Conservation (phyloP, 2,797 vertebrate genomes). For the Clarias platycephalus region DNA sequence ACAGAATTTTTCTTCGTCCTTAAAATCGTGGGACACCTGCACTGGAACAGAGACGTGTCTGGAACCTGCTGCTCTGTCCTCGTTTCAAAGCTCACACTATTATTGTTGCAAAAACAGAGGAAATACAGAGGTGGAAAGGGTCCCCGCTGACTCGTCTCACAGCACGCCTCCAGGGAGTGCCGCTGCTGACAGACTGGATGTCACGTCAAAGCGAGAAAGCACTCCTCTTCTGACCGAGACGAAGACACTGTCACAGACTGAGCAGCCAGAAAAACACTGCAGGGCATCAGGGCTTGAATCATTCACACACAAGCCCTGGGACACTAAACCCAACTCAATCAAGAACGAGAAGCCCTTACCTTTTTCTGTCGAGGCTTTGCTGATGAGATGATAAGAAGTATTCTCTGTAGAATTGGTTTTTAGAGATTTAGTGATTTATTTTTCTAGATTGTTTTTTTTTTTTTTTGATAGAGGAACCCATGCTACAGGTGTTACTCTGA, state of each 20-base stretch:
- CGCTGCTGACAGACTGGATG: constrained; percentile 30
- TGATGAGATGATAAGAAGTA: constrained; percentile 66
- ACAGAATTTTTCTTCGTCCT: constrained; percentile 30
- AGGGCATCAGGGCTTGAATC: constrained; percentile 59
- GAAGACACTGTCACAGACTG: constrained; percentile 34
- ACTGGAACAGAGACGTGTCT: constrained; percentile 45
- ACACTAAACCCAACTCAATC: constrained; percentile 57
- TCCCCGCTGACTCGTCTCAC: constrained; percentile 36
- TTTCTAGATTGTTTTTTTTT: constrained; percentile 5
- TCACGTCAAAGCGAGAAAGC: constrained; percentile 37
- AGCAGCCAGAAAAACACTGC: constrained; percentile 48
- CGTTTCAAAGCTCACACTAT: constrained; percentile 19
- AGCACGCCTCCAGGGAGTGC: constrained; percentile 18
- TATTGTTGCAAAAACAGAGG: constrained; percentile 30
- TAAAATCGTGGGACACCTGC: constrained; percentile 50
- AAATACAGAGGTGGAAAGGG: constrained; percentile 47
- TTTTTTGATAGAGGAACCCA: constrained; percentile 12
- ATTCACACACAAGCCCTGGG: constrained; percentile 54
- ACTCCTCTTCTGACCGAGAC: constrained; percentile 15
- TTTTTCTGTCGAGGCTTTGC: constrained; percentile 75
- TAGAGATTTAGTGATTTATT: constrained; percentile 2
- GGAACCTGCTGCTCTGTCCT: constrained; percentile 45
- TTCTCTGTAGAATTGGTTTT: constrained; percentile 7
- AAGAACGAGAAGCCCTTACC: constrained; percentile 68
- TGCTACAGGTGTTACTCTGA: constrained; percentile 6